Conservation (phyloP, 30 jellyfish, hydroid and myxozoan genomes). For the Calvadosia cruxmelitensis region DNA sequence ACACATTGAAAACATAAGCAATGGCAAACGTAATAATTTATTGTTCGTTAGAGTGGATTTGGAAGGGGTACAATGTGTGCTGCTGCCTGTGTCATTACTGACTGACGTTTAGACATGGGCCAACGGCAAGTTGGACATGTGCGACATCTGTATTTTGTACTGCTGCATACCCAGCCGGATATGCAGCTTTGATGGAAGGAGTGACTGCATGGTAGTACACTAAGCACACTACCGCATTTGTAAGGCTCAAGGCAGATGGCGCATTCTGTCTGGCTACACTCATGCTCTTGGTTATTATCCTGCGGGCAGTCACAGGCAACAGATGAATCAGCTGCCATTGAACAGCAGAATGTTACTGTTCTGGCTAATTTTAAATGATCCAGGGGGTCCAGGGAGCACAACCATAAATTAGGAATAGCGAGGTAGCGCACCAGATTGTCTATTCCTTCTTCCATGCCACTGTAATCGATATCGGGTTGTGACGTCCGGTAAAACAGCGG, state of each 20-base stretch:
- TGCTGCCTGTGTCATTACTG: no score
- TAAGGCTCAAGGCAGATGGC: slow-evolving; percentile 61
- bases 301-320: not conserved
- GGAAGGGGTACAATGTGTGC: no score
- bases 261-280: slow-evolving; percentile 28
- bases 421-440: slow-evolving; percentile 54
- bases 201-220: slow-evolving; percentile 82
- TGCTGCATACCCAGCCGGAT: slow-evolving; percentile 47
- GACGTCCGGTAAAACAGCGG: slow-evolving; percentile 44
- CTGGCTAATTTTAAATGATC: slow-evolving; percentile 47
- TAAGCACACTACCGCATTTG: slow-evolving; percentile 42
- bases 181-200: slow-evolving; percentile 65
- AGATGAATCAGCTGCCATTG: not conserved
- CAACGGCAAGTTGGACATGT: slow-evolving; percentile 90
- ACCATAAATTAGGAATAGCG: slow-evolving; percentile 83
- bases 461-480: slow-evolving; percentile 37
- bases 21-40: no score
- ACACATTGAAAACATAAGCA: no score
- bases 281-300: slow-evolving; percentile 13
- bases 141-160: slow-evolving; percentile 14
- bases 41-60: no score
- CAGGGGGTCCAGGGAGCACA: slow-evolving; percentile 51
- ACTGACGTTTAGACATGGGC: slow-evolving; percentile 62
- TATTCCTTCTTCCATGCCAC: slow-evolving; percentile 58
- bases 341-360: slow-evolving; percentile 47